Base-by-base conservation (phyloP, 1,140 invertebrate species). In the Amphibalanus amphitrite region DNA sequence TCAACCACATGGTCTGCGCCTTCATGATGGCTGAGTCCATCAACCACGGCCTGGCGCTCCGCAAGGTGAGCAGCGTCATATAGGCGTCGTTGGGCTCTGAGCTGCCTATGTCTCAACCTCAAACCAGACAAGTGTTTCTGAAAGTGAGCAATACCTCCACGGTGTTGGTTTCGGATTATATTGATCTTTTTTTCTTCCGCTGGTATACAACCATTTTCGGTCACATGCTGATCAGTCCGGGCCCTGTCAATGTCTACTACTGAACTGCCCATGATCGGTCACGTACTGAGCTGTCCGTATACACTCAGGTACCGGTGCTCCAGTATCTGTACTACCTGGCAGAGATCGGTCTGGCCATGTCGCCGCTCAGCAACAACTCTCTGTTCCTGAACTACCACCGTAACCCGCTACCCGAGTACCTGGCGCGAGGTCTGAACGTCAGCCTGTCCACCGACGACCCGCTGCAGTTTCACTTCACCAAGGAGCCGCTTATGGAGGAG, bases 11-110 rank as follows among this genome's bases (percentile, higher is more conserved):
- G 23, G 91, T 98, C 0, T 91, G 94, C 77, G 94, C 93, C 0
- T 99, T 94, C 81, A 88, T 99, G 84, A 87, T 98, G 79, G 92
- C 95, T n/a, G 96, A 99, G 81, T 98, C 96, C 81, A 99, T 99
- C 77, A 95, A 94, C 0, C 97, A 99, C 80, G 97, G 97, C 28
- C 83, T 99, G 20, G 81, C 99, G 25, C 84, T 99, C 15, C 84
- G 97, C 77, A 99, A 99, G 87, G 95, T 88, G n/a, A n/a, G n/a
- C n/a, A n/a, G n/a, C n/a, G n/a, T n/a, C n/a, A n/a, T n/a, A n/a
- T n/a, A n/a, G n/a, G n/a, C n/a, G n/a, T n/a, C n/a, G n/a, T n/a
- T n/a, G n/a, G n/a, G n/a, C n/a, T n/a, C n/a, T n/a, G n/a, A n/a
- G n/a, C n/a, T n/a, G n/a, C n/a, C n/a, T n/a, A n/a, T n/a, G n/a